phyloP scores from a whole-genome alignment of 1,140 invertebrate species.

The Lamellibrachia luymesi region DNA sequence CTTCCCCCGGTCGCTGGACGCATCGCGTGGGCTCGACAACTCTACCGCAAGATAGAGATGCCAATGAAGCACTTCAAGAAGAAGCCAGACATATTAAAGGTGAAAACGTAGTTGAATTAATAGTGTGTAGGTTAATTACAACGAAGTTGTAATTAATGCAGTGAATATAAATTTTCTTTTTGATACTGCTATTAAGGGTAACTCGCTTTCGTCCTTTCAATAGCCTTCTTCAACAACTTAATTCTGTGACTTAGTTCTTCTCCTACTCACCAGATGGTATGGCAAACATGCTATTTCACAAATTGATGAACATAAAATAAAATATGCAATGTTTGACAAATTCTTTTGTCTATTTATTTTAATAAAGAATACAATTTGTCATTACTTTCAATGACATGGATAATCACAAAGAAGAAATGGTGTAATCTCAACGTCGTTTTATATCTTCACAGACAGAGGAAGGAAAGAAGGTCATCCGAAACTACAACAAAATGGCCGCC shows the following conservation, averaged over 20 bases:
- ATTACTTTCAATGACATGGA: neutral
- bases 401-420: neutral
- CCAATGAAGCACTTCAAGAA: slow-evolving; percentile 62
- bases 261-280: too few species aligned
- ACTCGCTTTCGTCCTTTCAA: too few species aligned
- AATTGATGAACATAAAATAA: too few species aligned
- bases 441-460: slow-evolving; percentile 56
- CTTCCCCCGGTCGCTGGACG: slow-evolving; percentile 57
- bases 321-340: too few species aligned
- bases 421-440: neutral
- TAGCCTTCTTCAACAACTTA: too few species aligned
- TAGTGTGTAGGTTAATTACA: neutral
- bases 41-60: slow-evolving; percentile 58
- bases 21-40: slow-evolving; percentile 59
- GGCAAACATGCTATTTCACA: too few species aligned
- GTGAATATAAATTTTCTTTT: too few species aligned
- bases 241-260: too few species aligned
- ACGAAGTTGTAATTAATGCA: neutral
- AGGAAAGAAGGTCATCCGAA: slow-evolving; percentile 59
- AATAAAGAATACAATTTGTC: neutral
- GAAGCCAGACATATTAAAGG: slow-evolving; percentile 55
- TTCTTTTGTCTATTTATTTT: neutral
- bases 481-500: slow-evolving; percentile 67
- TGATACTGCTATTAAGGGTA: too few species aligned
- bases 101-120: slow-evolving; percentile 16